A percentile compares a stretch with the other conserved stretches of the same genome.
phyloP scores from a whole-genome alignment of 2,797 vertebrate species.

The Alosa sapidissima region DNA sequence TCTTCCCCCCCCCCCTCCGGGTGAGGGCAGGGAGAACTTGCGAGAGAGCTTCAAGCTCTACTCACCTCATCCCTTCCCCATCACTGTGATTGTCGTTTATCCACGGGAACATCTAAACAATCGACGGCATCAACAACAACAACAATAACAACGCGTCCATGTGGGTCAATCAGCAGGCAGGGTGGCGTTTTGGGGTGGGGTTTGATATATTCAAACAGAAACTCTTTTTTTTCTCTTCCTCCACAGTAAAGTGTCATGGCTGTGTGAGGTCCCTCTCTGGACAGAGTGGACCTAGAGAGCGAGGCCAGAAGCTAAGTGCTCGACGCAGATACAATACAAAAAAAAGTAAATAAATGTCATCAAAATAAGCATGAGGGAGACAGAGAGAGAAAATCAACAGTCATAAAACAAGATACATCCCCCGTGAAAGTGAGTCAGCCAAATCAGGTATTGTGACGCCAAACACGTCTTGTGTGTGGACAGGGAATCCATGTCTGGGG shows the following conservation, averaged over 20 bases:
- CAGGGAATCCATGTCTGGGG: background rate
- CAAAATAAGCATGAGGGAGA: background rate
- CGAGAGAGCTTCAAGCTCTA: background rate
- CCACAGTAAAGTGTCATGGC: background rate
- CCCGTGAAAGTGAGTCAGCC: background rate
- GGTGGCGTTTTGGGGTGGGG: background rate
- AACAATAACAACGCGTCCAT: background rate
- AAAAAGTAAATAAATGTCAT: background rate
- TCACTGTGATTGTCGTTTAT: slow-evolving; percentile 14
- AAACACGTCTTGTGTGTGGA: background rate
- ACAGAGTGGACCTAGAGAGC: background rate
- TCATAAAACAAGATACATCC: background rate
- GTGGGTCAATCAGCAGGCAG: background rate
- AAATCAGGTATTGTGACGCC: background rate
- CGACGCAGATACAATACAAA: slow-evolving; percentile 3
- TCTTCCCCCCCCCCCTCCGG: background rate
- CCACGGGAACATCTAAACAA: background rate
- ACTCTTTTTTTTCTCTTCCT: background rate
- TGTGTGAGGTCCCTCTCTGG: slow-evolving; percentile 19
- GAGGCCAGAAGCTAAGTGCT: slow-evolving; percentile 1
- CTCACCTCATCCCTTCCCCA: background rate
- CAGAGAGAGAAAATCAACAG: background rate
- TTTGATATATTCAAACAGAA: background rate
- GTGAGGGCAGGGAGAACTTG: background rate
- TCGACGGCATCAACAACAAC: background rate